Evolutionary conservation across 2,113 vertebrate genomes (phyloP), one percentile per base, ranked within the genome.

Genomic region (Daphoenositta chrysoptera): DNA sequence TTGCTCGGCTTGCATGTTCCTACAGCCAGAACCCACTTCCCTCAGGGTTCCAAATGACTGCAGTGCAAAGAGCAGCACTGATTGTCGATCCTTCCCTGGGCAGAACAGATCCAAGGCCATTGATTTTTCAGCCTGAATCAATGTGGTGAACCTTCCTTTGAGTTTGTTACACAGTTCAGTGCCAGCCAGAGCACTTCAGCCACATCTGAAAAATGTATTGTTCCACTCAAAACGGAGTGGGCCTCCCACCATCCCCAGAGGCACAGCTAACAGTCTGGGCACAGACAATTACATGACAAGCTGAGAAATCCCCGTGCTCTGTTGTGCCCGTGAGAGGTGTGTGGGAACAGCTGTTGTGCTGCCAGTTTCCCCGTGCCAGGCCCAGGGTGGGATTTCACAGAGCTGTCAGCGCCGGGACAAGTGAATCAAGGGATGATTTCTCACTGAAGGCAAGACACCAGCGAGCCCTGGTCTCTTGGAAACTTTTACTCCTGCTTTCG

Each of bases 241-340:
- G 45, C 24, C 86, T 72, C 65, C 57, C 22, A 50, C 15, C 54
- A 16, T 10, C 4, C 54, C 40, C 63, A 17, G 50, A 45, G 40
- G 50, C 42, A 60, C 4, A 0, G 48, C 18, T 39, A 39, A 27
- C 2, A 14, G 40, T 31, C 54, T 44, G 68, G 53, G 48, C 26
- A 47, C 57, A 70, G 30, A 17, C 10, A 72, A 2, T 26, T 11
- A 13, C 8, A 3, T 0, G 4, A 68, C 47, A 56, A 76, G 48
- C 45, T 40, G 45, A 90, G 86, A 83, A 56, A 69, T 51, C n/a
- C 54, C 81, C 12, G 31, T 23, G 37, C 54, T 83, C 75, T 1
- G 0, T 15, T 3, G 1, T 42, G 71, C 83, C 58, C 63, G 10
- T 0, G 4, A 78, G 27, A 60, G 24, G 17, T 24, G 16, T 4